Conservation (phyloP, 2,797 vertebrate species). For the Notoglanidium macrostoma region DNA sequence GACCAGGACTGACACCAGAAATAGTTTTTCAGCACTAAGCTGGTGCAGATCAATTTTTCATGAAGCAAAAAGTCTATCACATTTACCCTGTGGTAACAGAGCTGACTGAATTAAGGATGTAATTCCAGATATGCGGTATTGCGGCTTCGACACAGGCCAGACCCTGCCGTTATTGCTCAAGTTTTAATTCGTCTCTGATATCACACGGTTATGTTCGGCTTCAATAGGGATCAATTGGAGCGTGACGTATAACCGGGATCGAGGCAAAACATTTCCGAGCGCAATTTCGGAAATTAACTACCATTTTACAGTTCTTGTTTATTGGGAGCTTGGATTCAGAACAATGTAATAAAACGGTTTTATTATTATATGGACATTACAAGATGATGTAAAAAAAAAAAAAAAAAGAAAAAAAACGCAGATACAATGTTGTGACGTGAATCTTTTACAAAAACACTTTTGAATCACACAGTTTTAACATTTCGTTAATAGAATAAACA, state of each 20-base stretch:
- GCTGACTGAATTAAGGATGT: conserved; percentile 13
- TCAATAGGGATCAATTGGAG: conserved; percentile 19
- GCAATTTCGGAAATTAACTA: conserved; percentile 18
- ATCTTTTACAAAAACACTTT: not conserved
- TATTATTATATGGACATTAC: not conserved
- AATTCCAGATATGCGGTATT: not conserved
- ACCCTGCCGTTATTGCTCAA: not conserved
- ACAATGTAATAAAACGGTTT: conserved; percentile 3
- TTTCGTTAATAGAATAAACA: not conserved
- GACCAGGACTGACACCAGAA: not conserved
- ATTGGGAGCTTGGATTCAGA: not conserved
- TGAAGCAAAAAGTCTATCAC: conserved; percentile 2
- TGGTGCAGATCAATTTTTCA: conserved; percentile 25
- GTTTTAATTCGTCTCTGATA: not conserved
- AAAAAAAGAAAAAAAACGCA: not conserved
- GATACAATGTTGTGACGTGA: not conserved
- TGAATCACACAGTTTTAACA: not conserved
- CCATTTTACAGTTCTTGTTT: conserved; percentile 23
- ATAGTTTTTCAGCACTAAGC: not conserved
- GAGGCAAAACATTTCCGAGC: not conserved
- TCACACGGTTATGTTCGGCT: not conserved
- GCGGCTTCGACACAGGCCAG: not conserved
- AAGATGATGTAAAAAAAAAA: not conserved
- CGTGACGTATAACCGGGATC: not conserved
- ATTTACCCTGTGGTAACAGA: conserved; percentile 19